Conservation (phyloP, 2,797 vertebrate genomes). For the Chanos chanos region DNA sequence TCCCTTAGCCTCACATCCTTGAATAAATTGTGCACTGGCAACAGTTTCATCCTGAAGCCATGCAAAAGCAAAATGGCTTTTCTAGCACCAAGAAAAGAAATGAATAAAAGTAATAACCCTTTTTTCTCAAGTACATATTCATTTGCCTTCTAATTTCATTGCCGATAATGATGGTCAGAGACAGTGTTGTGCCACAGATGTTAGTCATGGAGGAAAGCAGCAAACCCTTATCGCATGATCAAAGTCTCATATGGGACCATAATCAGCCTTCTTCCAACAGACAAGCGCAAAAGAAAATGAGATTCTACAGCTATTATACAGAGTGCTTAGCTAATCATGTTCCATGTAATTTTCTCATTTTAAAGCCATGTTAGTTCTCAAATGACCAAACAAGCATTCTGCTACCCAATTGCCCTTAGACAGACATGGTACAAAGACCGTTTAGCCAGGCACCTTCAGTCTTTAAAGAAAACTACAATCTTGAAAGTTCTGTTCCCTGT, state of each 20-base stretch:
- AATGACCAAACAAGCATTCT: constrained; percentile 16
- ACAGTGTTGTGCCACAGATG: constrained; percentile 59
- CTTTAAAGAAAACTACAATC: background rate
- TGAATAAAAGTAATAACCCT: constrained; percentile 62
- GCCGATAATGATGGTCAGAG: constrained; percentile 39
- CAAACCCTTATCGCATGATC: constrained; percentile 48
- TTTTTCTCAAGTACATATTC: constrained; percentile 47
- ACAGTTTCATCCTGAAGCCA: constrained; percentile 61
- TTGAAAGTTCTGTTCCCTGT: too few species aligned
- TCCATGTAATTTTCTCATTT: constrained; percentile 35
- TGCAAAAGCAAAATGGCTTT: constrained; percentile 55
- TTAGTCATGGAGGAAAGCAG: constrained; percentile 55
- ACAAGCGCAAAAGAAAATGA: constrained; percentile 43
- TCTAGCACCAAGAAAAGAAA: constrained; percentile 53
- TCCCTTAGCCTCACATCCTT: constrained; percentile 65
- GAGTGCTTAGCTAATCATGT: constrained; percentile 27
- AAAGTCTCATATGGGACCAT: constrained; percentile 38
- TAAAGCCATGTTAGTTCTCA: constrained; percentile 31
- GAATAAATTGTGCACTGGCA: constrained; percentile 75
- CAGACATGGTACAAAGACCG: background rate
- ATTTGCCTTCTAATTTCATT: constrained; percentile 69
- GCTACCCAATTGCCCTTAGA: background rate
- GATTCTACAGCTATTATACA: constrained; percentile 36
- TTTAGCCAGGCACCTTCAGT: background rate
- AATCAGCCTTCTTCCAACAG: constrained; percentile 49